Evolutionary conservation across 2,888 invertebrate species (phyloP), one percentile per base, ranked within the genome.

Genomic region (Nesidiocoris tenuis): DNA sequence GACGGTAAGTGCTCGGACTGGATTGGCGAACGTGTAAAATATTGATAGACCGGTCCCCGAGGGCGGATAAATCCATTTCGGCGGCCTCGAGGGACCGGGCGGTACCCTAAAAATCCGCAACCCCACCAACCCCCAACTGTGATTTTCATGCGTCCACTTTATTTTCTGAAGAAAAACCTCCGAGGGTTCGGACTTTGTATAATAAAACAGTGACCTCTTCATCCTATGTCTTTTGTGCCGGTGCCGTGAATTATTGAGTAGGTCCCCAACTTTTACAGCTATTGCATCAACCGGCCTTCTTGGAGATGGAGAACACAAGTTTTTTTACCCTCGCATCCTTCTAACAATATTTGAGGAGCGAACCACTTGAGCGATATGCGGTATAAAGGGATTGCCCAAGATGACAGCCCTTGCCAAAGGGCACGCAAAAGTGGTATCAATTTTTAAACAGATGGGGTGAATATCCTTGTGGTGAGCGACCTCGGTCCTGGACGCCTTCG

Each of bases 101-200:
- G 16, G 16, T 24, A 3, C 17, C 19, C 61, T n/a, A n/a, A 39
- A 39, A 3, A 39, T 39, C 39, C 39, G 39, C 3, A 39, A 3
- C 39, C 39, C 17, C 59, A 3, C 59, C 7, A 17, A 16, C 7
- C 17, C 3, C 59, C 23, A 23, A 64, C 64, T 21, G 59, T 59
- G 64, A 64, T 64, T 64, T 64, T 64, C 64, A 64, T 23, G 64
- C 22, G 64, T 64, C 64, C 64, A 64, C 64, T 64, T 64, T 17
- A 39, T 12, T 39, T 39, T 39, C 39, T 7, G 39, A 39, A 39
- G 39, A 12, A 39, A 39, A 39, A 39, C 61, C 12, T 61, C 12
- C 61, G 22, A 61, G 19, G 61, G 7, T 22, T 22, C 18, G 19
- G 61, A 61, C 61, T 22, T 61, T 61, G 19, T 61, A 61, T 19